A percentile compares a stretch with the other conserved stretches of the same genome.
Conservation (phyloP, 2,113 vertebrate genomes). For the Hemiscyllium ocellatum region DNA sequence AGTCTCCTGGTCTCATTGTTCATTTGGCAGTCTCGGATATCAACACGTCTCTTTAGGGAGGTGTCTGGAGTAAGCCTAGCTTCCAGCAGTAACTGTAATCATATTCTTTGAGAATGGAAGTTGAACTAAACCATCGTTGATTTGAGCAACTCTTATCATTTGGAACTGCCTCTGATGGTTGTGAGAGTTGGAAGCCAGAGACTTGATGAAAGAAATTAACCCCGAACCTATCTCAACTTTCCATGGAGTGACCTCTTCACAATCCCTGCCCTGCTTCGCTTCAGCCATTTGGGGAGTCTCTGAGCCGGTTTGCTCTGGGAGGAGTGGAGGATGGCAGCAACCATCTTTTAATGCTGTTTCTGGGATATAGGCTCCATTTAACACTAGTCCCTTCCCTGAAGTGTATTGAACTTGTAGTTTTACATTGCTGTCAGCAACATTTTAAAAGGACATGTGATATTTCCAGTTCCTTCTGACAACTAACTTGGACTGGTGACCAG, state of each 20-base stretch:
- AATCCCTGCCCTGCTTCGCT: background rate
- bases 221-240: no score
- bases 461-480: background rate
- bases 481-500: background rate
- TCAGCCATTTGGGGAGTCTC: background rate
- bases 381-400: background rate
- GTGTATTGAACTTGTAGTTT: background rate
- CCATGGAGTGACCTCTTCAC: background rate
- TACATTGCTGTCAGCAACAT: background rate
- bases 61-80: background rate
- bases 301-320: background rate
- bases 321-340: no score
- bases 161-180: background rate
- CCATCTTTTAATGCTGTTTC: background rate
- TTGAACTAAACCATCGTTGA: background rate
- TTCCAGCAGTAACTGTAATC: background rate
- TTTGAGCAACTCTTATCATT: no score
- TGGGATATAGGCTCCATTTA: background rate
- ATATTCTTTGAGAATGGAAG: background rate
- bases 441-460: background rate
- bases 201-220: background rate
- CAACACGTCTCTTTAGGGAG: background rate
- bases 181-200: background rate
- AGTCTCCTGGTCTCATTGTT: background rate
- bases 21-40: background rate